Percentiles rank a stretch among this genome's conserved stretches.
Conservation (phyloP, 2,888 invertebrate genomes). For the Acrocera orbiculus region DNA sequence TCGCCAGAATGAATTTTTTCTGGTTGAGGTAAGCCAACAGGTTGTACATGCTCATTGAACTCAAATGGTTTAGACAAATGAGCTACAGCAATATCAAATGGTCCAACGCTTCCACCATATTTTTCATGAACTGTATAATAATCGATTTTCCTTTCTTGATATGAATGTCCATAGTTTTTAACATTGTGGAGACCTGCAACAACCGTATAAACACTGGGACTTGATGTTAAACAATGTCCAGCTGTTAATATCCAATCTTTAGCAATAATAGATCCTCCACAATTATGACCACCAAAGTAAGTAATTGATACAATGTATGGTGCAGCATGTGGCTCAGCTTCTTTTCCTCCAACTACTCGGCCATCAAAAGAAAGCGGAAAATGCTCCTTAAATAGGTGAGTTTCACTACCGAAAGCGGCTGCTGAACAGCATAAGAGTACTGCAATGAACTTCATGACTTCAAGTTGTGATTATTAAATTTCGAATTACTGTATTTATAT, state of each 20-base stretch:
- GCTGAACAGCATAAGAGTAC: too few species aligned
- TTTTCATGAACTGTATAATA: slow-evolving; percentile 22
- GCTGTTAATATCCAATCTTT: slow-evolving; percentile 30
- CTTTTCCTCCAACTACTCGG: slow-evolving; percentile 24
- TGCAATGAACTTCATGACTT: too few species aligned
- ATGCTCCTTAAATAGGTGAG: too few species aligned
- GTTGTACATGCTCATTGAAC: slow-evolving; percentile 21
- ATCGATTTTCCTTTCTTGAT: slow-evolving; percentile 20
- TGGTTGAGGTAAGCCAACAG: slow-evolving; percentile 25
- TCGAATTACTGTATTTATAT: too few species aligned
- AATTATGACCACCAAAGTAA: slow-evolving; percentile 14
- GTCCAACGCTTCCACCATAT: slow-evolving; percentile 26
- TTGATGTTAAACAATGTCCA: slow-evolving; percentile 21
- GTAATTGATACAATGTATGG: slow-evolving; percentile 31
- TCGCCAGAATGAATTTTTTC: slow-evolving; percentile 19
- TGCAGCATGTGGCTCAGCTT: slow-evolving; percentile 27
- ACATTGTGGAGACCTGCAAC: slow-evolving; percentile 31
- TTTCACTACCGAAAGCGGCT: too few species aligned
- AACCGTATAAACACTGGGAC: slow-evolving; percentile 13
- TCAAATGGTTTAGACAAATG: slow-evolving; percentile 19
- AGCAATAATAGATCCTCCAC: slow-evolving; percentile 32
- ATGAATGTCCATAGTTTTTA: slow-evolving; percentile 17
- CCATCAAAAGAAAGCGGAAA: too few species aligned
- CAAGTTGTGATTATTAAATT: too few species aligned
- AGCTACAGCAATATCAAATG: slow-evolving; percentile 38